These are phyloP conservation scores for Maniola hyperantus DNA, from an alignment of 2,888 invertebrate species.

Conservation along the genomic window DNA sequence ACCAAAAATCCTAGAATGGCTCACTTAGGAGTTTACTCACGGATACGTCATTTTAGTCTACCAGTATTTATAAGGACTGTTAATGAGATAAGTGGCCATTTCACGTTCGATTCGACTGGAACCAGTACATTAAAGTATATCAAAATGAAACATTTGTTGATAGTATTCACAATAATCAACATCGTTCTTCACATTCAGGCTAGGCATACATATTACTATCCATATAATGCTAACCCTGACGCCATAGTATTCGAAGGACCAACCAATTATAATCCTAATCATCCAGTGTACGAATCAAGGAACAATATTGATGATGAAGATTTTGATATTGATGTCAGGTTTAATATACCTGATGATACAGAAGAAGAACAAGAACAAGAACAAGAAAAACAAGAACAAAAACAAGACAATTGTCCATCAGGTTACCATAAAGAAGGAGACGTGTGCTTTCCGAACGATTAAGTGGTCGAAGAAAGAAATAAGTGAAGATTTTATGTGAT, in stretches of 20 bases:
- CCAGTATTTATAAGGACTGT: conserved; percentile 28
- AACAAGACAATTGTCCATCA: conserved; percentile 43
- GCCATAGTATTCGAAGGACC: conserved; percentile 63
- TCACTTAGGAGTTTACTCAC: conserved; percentile 18
- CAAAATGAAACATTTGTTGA: conserved; percentile 20
- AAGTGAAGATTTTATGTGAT: neutral
- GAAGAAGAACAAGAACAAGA: neutral
- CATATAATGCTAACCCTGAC: conserved; percentile 49
- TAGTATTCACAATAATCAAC: conserved; percentile 22
- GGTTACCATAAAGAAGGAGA: conserved; percentile 44
- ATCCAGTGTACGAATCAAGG: conserved; percentile 25
- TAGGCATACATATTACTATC: conserved; percentile 51
- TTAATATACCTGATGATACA: conserved; percentile 22
- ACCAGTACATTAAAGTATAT: conserved; percentile 8
- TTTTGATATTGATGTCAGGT: conserved; percentile 45
- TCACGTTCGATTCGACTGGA: conserved; percentile 22
- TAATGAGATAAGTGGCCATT: conserved; percentile 24
- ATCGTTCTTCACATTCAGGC: conserved; percentile 30
- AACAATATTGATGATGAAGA: conserved; percentile 49
- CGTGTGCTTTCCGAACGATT: conserved; percentile 48
- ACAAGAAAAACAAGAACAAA: too few species aligned
- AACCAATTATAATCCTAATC: conserved; percentile 50
- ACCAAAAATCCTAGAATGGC: conserved; percentile 25
- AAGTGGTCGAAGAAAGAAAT: conserved; percentile 23
- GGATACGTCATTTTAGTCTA: conserved; percentile 28